Evolutionary conservation across 1,140 invertebrate species (phyloP).

Genomic region (Neelides sp.): DNA sequence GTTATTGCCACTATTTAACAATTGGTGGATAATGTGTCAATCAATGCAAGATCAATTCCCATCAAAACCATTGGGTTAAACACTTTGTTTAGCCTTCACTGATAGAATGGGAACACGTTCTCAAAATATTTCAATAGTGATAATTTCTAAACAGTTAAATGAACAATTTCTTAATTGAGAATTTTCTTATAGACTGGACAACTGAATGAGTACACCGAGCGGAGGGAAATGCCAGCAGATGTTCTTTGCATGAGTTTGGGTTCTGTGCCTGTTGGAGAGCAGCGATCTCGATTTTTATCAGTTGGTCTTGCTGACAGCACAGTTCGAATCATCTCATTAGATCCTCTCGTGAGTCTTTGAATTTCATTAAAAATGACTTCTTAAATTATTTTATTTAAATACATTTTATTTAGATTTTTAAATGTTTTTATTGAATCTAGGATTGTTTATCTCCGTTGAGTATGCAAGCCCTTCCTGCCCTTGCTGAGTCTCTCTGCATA

Average conservation of each 20-base stretch:
- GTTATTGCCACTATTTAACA: no score
- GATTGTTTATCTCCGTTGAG: slow-evolving; percentile 85
- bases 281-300: slow-evolving; percentile 89
- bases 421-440: slow-evolving; percentile 32
- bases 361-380: background rate
- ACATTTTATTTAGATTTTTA: background rate
- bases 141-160: no score
- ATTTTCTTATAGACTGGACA: slow-evolving; percentile 65
- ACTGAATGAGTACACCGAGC: slow-evolving; percentile 93
- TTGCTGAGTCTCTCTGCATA: slow-evolving; percentile 91
- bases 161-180: background rate
- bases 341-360: slow-evolving; percentile 60
- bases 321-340: slow-evolving; percentile 92
- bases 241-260: slow-evolving; percentile 98
- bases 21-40: background rate
- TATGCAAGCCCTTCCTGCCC: slow-evolving; percentile 92
- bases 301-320: slow-evolving; percentile 94
- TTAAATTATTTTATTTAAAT: slow-evolving; percentile 8
- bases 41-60: background rate
- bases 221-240: slow-evolving; percentile 90
- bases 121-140: no score
- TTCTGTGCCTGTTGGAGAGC: slow-evolving; percentile 86
- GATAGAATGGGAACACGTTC: no score
- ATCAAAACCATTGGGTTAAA: no score
- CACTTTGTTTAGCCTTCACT: no score